These are phyloP conservation scores for Benthosema pterotum DNA, from an alignment of 2,797 vertebrate genomes.

Conservation along the genomic window DNA sequence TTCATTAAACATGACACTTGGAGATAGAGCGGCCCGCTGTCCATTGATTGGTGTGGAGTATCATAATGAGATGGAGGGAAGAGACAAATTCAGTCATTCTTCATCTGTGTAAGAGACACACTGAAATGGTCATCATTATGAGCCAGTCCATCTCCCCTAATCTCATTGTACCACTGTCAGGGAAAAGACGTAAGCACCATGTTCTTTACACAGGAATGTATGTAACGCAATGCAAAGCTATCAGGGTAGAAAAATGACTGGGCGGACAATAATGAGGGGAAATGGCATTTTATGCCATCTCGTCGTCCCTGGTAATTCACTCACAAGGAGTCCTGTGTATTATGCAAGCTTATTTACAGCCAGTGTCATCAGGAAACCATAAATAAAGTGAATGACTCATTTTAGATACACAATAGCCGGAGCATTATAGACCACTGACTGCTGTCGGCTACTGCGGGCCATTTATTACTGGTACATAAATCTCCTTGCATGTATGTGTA, in stretches of 20 bases:
- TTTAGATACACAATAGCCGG: slow-evolving; percentile 62
- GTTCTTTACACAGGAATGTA: slow-evolving; percentile 15
- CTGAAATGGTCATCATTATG: slow-evolving; percentile 49
- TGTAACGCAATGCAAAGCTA: not conserved
- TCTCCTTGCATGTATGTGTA: slow-evolving; percentile 52
- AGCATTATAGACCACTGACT: slow-evolving; percentile 57
- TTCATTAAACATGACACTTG: slow-evolving; percentile 70
- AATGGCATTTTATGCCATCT: slow-evolving; percentile 43
- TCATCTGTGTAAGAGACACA: slow-evolving; percentile 46
- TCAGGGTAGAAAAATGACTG: slow-evolving; percentile 13
- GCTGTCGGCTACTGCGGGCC: slow-evolving; percentile 37
- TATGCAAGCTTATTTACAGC: slow-evolving; percentile 53
- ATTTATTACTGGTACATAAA: slow-evolving; percentile 59
- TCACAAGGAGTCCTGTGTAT: slow-evolving; percentile 33
- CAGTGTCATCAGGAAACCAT: slow-evolving; percentile 59
- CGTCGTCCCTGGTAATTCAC: slow-evolving; percentile 48
- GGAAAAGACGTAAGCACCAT: slow-evolving; percentile 28
- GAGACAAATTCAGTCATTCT: slow-evolving; percentile 42
- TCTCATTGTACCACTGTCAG: slow-evolving; percentile 22
- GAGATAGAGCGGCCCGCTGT: slow-evolving; percentile 56
- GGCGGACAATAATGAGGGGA: slow-evolving; percentile 28
- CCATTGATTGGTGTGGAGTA: slow-evolving; percentile 53
- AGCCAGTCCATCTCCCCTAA: slow-evolving; percentile 41
- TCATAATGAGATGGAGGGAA: slow-evolving; percentile 56
- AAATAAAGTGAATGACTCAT: slow-evolving; percentile 69